Base-by-base conservation (phyloP, 2,113 vertebrate species). In the Sinocyclocheilus rhinocerous region DNA sequence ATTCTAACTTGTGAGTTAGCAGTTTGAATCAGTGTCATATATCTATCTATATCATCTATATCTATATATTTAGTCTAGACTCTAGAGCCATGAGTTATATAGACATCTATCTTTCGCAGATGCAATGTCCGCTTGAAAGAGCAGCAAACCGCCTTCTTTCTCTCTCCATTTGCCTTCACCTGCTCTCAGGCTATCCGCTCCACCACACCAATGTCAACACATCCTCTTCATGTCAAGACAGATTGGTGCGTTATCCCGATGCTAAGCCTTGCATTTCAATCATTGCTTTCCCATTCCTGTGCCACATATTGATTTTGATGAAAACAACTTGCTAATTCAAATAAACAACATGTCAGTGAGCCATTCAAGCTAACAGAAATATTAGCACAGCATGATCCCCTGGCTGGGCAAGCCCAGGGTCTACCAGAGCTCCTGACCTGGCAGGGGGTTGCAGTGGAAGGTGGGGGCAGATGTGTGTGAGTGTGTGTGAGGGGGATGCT, bases 311-410 rank as follows among this genome's bases (percentile, higher is more conserved):
- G 94, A 95, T 95, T 94, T 91, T 88, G 89, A 93, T 89, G 75
- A 94, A 91, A 94, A 95, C 94, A 94, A 94, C 94, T 95, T 94
- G 93, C 95, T 93, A 94, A 93, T 95, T 93, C 94, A 93, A 95
- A 95, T 95, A 95, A 95, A 95, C 94, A 95, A 93, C 92, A 92
- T 93, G 94, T 95, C 94, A 94, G 92, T 91, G 92, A 95, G 90
- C 91, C 94, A 94, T 90, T 93, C 91, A 89, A 93, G 93, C 94
- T 92, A 90, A 94, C 90, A 89, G 90, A 91, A 94, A 96, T 95
- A 94, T 94, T 93, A 90, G 91, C 94, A 89, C 94, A 94, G 94
- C 95, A 93, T 94, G 95, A 94, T 89, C 92, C 92, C 89, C 87
- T 78, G 86, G 90, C 89, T 88, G 82, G 88, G 82, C 63, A 83